Evolutionary conservation across 1,140 invertebrate genomes (phyloP).

Genomic region (Holotrichia oblita): DNA sequence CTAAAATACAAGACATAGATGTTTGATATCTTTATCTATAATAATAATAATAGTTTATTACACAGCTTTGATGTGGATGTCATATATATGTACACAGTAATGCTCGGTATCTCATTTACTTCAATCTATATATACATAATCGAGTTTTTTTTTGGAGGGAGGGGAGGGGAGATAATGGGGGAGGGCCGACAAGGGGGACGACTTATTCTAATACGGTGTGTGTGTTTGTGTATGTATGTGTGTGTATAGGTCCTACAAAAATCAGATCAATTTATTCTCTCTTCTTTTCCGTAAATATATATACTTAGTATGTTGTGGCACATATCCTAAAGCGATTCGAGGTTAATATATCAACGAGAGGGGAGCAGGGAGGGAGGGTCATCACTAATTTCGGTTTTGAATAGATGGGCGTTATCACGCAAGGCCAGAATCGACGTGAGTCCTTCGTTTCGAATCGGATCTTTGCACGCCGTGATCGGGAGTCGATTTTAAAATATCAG

Average conservation of each 20-base stretch:
- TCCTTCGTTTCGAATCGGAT: constrained; percentile 65
- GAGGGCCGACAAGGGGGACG: too few relatives aligned
- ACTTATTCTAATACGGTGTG: neutral
- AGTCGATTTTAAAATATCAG: constrained; percentile 85
- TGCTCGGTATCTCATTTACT: constrained; percentile 12
- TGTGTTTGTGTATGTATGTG: too few relatives aligned
- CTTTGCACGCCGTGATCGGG: constrained; percentile 73
- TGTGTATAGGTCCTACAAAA: constrained; percentile 28
- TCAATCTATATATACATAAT: constrained; percentile 20
- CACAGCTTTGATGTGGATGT: neutral
- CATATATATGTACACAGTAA: constrained; percentile 29
- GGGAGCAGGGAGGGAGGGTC: too few relatives aligned
- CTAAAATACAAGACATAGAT: constrained; percentile 6
- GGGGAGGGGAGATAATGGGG: too few relatives aligned
- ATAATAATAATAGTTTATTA: neutral
- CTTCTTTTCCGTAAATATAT: neutral
- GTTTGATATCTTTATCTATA: neutral
- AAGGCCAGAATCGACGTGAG: constrained; percentile 66
- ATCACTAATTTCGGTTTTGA: neutral
- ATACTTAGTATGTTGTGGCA: neutral
- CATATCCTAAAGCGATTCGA: constrained; percentile 22
- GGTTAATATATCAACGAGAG: constrained; percentile 15
- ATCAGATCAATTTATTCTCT: constrained; percentile 14
- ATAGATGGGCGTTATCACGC: constrained; percentile 60
- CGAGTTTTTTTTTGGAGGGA: too few relatives aligned